Evolutionary conservation across 2,888 invertebrate species (phyloP), one percentile per base, ranked within the genome.

Genomic region (Clitarchus hookeri): DNA sequence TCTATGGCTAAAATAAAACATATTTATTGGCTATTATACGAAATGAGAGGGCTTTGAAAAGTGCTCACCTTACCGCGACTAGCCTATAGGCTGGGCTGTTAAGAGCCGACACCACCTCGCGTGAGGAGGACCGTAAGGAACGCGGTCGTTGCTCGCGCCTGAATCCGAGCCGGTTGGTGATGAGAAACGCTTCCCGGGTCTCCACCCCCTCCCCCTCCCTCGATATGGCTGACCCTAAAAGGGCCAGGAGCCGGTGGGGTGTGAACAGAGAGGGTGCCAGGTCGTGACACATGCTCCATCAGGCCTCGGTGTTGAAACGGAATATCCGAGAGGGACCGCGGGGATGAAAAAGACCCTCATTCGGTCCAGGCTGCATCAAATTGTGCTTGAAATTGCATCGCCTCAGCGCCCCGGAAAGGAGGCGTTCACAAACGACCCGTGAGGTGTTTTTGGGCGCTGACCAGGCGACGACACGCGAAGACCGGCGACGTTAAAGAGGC

Each of bases 321-420:
- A 65, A 65, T 65, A 65, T 65, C 65, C 65, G 65, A n/a, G 65
- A 65, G 65, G 65, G n/a, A 23, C 19, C 65, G 6, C 65, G 19
- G 6, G 65, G 65, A 65, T 65, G 65, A 65, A 65, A 65, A 65
- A 65, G 23, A 23, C 65, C n/a, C 65, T n/a, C 65, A 65, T 65
- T 65, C 65, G 65, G 65, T n/a, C 65, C 65, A 65, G 65, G 65
- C 65, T 65, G 65, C 12, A 65, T 65, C 65, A 65, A 65, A 65
- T 65, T 65, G 65, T 65, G 65, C 65, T 65, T 65, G 65, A 65
- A 65, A 65, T 65, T 65, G 65, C 65, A 65, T 65, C 65, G 65
- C 65, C 65, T 65, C 65, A 65, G n/a, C n/a, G 65, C 23, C 8
- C 65, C 65, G 12, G 65, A n/a, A 19, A 65, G 65, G 8, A 65